Percentiles rank a stretch among this genome's conserved stretches.
Conservation (phyloP, 2,113 vertebrate genomes). For the Cyphomyrus discorhynchus region DNA sequence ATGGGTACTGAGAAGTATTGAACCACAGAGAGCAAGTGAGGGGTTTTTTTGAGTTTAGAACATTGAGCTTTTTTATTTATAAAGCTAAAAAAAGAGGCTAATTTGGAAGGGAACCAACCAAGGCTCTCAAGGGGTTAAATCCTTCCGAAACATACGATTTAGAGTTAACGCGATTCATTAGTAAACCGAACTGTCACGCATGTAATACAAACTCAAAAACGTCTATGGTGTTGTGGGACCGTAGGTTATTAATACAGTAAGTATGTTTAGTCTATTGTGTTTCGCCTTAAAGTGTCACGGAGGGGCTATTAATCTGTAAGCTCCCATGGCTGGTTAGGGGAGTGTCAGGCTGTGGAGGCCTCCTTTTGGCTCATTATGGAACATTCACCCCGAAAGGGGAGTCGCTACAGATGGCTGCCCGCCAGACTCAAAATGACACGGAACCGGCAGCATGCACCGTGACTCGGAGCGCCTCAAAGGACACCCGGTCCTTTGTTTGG, state of each 20-base stretch:
- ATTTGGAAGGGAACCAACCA: background rate
- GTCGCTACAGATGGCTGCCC: background rate
- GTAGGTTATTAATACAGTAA: slow-evolving; percentile 2
- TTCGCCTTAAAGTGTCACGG: background rate
- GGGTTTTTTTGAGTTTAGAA: background rate
- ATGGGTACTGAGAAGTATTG: background rate
- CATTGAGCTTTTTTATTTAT: background rate
- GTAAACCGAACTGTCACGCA: background rate
- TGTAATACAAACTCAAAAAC: background rate
- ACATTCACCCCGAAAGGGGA: background rate
- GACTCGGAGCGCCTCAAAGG: background rate
- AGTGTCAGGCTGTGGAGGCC: background rate
- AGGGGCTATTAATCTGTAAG: background rate
- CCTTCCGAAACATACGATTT: background rate
- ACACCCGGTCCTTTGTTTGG: background rate
- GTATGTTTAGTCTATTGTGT: slow-evolving; percentile 1
- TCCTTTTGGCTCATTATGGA: background rate
- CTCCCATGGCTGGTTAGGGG: background rate
- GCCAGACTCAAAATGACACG: background rate
- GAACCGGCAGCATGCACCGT: too few species aligned
- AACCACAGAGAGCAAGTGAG: background rate
- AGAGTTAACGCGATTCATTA: background rate
- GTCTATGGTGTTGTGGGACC: background rate
- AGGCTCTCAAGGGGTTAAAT: background rate
- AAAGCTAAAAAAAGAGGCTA: background rate